Conservation (phyloP, 2,797 vertebrate species). For the Mus minutoides region DNA sequence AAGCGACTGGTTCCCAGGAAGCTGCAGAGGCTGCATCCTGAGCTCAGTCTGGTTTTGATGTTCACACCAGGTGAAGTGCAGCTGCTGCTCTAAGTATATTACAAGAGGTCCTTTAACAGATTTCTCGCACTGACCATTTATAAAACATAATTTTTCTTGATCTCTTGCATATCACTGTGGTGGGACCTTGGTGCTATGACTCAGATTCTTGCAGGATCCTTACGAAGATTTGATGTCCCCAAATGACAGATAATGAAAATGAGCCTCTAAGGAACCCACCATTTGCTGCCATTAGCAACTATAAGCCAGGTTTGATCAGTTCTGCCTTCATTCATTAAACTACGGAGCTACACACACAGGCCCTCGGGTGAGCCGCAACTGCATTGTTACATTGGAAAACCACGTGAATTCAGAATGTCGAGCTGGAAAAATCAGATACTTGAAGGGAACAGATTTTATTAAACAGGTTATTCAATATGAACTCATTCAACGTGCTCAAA, state of each 20-base stretch:
- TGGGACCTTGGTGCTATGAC: background rate
- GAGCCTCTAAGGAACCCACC: background rate
- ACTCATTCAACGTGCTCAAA: background rate
- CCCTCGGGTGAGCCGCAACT: background rate
- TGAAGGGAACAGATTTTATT: background rate
- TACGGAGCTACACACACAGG: background rate
- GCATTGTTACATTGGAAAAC: background rate
- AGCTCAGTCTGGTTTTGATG: background rate
- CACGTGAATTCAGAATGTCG: background rate
- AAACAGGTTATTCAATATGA: constrained; percentile 3
- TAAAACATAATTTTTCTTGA: constrained; percentile 19
- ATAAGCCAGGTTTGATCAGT: background rate
- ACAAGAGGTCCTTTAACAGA: background rate
- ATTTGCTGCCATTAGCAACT: background rate
- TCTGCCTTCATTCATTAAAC: background rate
- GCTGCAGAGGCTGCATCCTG: background rate
- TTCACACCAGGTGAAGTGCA: background rate
- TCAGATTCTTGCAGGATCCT: background rate
- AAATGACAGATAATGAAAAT: constrained; percentile 5
- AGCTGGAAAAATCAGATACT: constrained; percentile 14
- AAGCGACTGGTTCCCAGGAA: background rate
- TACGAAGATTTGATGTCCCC: background rate
- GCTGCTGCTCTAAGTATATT: background rate
- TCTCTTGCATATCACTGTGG: background rate
- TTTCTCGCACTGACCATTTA: background rate